These are phyloP conservation scores for Holcopasites calliopsidis DNA, from an alignment of 1,140 invertebrate species.

Conservation along the genomic window DNA sequence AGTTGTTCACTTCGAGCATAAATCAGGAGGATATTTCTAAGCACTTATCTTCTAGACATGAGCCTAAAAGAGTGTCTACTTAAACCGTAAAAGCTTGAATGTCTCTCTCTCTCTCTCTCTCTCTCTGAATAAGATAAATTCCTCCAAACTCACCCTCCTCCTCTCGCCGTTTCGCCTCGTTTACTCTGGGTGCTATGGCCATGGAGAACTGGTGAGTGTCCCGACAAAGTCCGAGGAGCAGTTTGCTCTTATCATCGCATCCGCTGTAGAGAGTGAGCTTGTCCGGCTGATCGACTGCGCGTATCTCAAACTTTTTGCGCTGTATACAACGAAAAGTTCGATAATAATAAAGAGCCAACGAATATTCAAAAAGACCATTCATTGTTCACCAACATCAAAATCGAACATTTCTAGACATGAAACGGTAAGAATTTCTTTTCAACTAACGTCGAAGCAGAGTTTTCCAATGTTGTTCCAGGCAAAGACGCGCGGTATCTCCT, in stretches of 20 bases:
- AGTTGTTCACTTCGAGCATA: neutral
- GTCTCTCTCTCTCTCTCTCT: too few relatives aligned
- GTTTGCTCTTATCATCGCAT: constrained; percentile 95
- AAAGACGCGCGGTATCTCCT: constrained; percentile 86
- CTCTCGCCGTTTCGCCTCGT: constrained; percentile 87
- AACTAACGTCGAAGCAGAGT: constrained; percentile 92
- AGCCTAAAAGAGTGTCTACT: too few relatives aligned
- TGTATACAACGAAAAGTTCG: constrained; percentile 63
- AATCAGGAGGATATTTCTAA: neutral
- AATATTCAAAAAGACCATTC: too few relatives aligned
- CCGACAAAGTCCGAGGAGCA: constrained; percentile 92
- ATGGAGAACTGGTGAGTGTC: constrained; percentile 97
- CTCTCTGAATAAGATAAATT: too few relatives aligned
- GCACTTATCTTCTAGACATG: too few relatives aligned
- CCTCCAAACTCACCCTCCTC: constrained; percentile 83
- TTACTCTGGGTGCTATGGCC: constrained; percentile 91
- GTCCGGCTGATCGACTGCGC: constrained; percentile 88
- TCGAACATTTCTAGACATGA: too few relatives aligned
- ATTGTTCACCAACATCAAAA: too few relatives aligned
- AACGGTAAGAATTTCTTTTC: neutral
- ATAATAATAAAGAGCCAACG: neutral
- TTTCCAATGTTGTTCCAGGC: constrained; percentile 96
- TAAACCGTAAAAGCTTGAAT: too few relatives aligned
- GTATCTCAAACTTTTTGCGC: constrained; percentile 97
- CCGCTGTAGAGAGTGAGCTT: constrained; percentile 94